Conservation (phyloP, 2,888 invertebrate genomes). For the Plusia festucae region DNA sequence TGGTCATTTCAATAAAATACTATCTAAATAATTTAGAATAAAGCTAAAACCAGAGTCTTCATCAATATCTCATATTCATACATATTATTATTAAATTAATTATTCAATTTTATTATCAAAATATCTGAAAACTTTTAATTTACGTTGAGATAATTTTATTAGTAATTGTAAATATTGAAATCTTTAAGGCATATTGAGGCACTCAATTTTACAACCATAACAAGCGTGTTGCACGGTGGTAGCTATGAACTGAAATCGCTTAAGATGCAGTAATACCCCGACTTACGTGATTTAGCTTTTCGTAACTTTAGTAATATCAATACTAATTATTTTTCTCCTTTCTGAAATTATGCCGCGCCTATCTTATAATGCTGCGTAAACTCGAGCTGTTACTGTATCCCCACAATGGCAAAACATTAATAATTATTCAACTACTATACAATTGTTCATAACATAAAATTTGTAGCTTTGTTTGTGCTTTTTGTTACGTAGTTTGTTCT, state of each 20-base stretch:
- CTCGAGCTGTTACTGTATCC: conserved; percentile 57
- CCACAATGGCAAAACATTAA: conserved; percentile 75
- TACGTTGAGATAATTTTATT: conserved; percentile 38
- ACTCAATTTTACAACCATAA: conserved; percentile 75
- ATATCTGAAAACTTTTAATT: conserved; percentile 62
- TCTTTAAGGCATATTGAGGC: conserved; percentile 82
- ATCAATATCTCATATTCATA: conserved; percentile 49
- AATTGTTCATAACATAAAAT: conserved; percentile 72
- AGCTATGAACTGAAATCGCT: conserved; percentile 47
- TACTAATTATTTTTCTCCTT: conserved; percentile 31
- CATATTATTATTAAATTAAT: conserved; percentile 43
- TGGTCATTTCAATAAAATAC: conserved; percentile 49
- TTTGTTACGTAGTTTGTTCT: conserved; percentile 79
- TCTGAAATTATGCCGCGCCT: conserved; percentile 19
- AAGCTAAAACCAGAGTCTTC: conserved; percentile 81
- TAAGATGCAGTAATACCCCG: conserved; percentile 52
- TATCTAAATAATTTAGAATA: conserved; percentile 76
- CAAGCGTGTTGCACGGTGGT: conserved; percentile 55
- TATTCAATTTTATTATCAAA: conserved; percentile 55
- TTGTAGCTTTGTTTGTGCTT: conserved; percentile 87
- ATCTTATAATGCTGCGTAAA: conserved; percentile 26
- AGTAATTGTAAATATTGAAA: conserved; percentile 62
- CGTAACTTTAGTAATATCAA: conserved; percentile 42
- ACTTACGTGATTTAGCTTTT: conserved; percentile 32
- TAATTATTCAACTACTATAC: conserved; percentile 72